Percentiles rank a stretch among this genome's conserved stretches.
Evolutionary conservation across 2,797 vertebrate species (phyloP).

Genomic region (Cuniculus paca): DNA sequence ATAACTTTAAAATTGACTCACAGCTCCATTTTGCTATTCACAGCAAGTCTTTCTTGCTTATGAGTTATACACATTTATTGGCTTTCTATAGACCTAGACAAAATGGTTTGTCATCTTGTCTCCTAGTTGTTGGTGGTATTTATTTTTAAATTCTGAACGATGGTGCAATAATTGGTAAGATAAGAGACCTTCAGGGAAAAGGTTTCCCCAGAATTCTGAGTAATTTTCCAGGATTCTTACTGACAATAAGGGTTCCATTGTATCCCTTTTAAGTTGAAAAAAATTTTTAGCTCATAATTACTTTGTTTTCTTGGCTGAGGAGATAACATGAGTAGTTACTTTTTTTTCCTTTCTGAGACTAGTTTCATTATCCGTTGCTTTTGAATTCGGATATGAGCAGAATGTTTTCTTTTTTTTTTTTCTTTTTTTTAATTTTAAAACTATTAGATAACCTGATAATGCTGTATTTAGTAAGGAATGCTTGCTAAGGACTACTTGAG

Average conservation of each 20-base stretch:
- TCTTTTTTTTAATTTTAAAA: conserved; percentile 8
- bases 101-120: background rate
- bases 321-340: background rate
- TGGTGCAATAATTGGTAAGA: background rate
- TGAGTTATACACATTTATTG: background rate
- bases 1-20: background rate
- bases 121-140: background rate
- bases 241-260: background rate
- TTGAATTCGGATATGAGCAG: conserved; percentile 2
- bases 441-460: background rate
- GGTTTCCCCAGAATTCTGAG: background rate
- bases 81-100: background rate
- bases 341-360: conserved; percentile 1
- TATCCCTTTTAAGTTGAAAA: background rate
- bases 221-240: conserved; percentile 28
- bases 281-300: background rate
- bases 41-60: background rate
- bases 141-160: background rate
- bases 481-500: background rate
- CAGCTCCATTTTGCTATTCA: conserved; percentile 10
- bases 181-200: conserved; percentile 25
- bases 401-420: background rate
- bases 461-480: conserved; percentile 7
- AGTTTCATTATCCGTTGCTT: conserved; percentile 61
- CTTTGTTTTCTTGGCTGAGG: conserved; percentile 40